Percentiles rank a stretch among this genome's conserved stretches.
Conservation (phyloP, 2,888 invertebrate genomes). For the Criorhina ranunculi region DNA sequence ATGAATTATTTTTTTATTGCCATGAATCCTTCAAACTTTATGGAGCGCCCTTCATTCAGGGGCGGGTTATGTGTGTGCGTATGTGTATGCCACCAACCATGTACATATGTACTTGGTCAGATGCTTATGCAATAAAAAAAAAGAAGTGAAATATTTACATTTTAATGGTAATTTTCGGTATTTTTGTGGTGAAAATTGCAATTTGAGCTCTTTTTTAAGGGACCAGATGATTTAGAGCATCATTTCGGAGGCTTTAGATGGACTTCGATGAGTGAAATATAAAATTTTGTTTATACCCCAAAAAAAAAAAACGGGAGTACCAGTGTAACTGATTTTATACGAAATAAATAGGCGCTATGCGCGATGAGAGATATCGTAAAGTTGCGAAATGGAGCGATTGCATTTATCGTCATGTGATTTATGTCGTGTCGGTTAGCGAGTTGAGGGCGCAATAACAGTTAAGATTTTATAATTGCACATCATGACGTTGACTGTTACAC, state of each 20-base stretch:
- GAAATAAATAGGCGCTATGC: slow-evolving; percentile 56
- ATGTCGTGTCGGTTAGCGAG: slow-evolving; percentile 9
- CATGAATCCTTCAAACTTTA: slow-evolving; percentile 72
- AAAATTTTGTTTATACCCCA: slow-evolving; percentile 30
- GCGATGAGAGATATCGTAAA: slow-evolving; percentile 51
- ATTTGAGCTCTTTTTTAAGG: slow-evolving; percentile 35
- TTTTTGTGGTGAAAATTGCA: slow-evolving; percentile 50
- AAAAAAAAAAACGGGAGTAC: not conserved
- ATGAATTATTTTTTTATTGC: slow-evolving; percentile 70
- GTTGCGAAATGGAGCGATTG: slow-evolving; percentile 42
- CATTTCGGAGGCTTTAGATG: slow-evolving; percentile 34
- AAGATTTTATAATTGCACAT: slow-evolving; percentile 62
- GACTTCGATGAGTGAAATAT: slow-evolving; percentile 64
- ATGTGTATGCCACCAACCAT: not conserved
- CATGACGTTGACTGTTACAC: slow-evolving; percentile 44
- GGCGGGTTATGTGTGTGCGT: not conserved
- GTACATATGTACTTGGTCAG: slow-evolving; percentile 63
- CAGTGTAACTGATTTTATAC: slow-evolving; percentile 34
- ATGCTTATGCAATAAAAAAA: slow-evolving; percentile 69
- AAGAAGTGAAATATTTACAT: slow-evolving; percentile 72
- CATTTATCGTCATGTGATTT: slow-evolving; percentile 31
- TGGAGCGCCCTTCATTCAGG: slow-evolving; percentile 50
- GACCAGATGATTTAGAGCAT: slow-evolving; percentile 50
- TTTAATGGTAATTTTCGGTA: slow-evolving; percentile 65
- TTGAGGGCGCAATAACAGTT: slow-evolving; percentile 47